Percentiles rank a stretch among this genome's conserved stretches.
Evolutionary conservation across 2,797 vertebrate genomes (phyloP).

Genomic region (Sebastes vulpes): DNA sequence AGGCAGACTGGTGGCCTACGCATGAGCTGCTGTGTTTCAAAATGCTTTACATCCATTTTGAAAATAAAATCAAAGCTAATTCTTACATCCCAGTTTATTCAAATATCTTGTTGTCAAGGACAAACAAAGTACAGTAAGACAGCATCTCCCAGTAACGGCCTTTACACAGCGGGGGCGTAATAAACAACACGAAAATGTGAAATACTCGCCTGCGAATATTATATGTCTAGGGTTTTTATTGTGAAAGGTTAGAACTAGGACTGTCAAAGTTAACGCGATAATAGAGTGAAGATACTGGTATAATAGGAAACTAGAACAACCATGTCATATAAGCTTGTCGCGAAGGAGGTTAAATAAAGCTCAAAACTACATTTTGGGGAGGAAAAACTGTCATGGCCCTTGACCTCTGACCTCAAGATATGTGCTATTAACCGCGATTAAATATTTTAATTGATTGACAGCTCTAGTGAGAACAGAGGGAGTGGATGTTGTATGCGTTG

Average conservation of each 20-base stretch:
- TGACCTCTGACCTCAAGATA: too few species aligned
- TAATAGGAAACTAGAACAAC: rapidly evolving
- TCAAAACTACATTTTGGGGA: rapidly evolving
- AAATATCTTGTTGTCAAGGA: background rate
- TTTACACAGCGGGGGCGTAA: too few species aligned
- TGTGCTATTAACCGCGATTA: too few species aligned
- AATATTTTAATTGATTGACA: too few species aligned
- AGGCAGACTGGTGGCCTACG: background rate
- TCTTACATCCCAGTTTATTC: background rate
- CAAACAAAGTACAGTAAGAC: background rate
- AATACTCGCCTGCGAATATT: too few species aligned
- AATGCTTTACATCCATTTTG: background rate
- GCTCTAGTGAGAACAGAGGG: rapidly evolving
- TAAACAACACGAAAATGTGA: too few species aligned
- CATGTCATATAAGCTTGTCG: rapidly evolving
- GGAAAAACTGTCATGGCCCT: too few species aligned
- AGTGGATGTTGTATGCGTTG: too few species aligned
- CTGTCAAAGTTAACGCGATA: too few species aligned
- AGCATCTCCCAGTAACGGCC: background rate
- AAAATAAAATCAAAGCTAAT: background rate
- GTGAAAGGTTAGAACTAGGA: too few species aligned
- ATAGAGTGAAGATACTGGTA: too few species aligned
- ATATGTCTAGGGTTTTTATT: too few species aligned
- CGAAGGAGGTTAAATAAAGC: rapidly evolving
- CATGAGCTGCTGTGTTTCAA: background rate